These are phyloP conservation scores for Myrmophylax atrothorax DNA, from an alignment of 2,113 vertebrate species.

Conservation along the genomic window DNA sequence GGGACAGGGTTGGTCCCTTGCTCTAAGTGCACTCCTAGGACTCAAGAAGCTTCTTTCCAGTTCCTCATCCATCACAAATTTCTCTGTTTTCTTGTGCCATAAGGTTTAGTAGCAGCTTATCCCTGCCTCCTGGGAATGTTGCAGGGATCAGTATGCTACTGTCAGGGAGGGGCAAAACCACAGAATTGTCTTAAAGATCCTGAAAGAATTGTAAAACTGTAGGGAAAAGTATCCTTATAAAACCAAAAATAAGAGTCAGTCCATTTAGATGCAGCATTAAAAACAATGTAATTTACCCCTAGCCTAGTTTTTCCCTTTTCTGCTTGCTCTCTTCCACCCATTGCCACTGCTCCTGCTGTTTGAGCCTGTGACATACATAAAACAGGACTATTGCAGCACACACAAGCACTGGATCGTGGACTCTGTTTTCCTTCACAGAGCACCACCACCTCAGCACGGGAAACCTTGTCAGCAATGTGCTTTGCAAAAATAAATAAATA, in stretches of 20 bases:
- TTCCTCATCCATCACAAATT: not conserved
- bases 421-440: not conserved
- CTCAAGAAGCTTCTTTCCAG: not conserved
- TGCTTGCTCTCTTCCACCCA: not conserved
- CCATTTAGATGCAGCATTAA: not conserved
- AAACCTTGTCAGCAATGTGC: not conserved
- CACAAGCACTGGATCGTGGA: not conserved
- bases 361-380: not conserved
- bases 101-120: not conserved
- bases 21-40: not conserved
- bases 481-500: constrained; percentile 48
- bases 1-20: not conserved
- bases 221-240: not conserved
- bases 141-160: no score
- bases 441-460: not conserved
- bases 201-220: not conserved
- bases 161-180: not conserved
- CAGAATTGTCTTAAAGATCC: not conserved
- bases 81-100: not conserved
- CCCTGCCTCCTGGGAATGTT: not conserved
- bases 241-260: not conserved
- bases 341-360: not conserved
- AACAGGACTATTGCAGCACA: not conserved
- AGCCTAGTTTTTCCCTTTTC: not conserved
- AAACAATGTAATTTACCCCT: not conserved